Conservation (phyloP, 2,797 vertebrate genomes). For the Acanthurus lineatus region DNA sequence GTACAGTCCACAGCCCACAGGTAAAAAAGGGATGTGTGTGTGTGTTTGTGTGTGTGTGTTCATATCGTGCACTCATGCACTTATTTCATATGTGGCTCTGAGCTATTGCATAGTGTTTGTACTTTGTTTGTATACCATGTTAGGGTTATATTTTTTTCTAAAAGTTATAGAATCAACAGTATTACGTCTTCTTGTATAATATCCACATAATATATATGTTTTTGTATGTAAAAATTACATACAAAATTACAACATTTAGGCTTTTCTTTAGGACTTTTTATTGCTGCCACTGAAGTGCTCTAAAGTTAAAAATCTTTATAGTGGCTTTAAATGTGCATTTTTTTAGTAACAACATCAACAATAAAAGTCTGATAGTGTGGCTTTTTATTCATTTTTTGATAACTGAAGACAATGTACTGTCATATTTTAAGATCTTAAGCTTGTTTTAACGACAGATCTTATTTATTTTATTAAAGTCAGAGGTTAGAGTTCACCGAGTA, state of each 20-base stretch:
- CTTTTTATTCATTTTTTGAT: too few species aligned
- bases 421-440: too few species aligned
- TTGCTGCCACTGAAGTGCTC: too few species aligned
- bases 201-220: background rate
- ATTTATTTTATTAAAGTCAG: too few species aligned
- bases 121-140: too few species aligned
- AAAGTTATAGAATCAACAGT: background rate
- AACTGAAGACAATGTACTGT: too few species aligned
- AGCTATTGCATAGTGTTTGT: background rate
- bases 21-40: conserved; percentile 8
- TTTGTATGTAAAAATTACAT: too few species aligned
- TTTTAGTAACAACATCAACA: background rate
- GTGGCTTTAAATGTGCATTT: background rate
- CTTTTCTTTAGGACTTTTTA: too few species aligned
- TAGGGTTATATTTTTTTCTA: background rate
- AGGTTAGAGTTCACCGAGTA: background rate
- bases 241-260: too few species aligned
- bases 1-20: background rate
- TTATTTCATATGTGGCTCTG: background rate
- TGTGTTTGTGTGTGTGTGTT: background rate
- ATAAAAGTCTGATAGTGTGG: background rate
- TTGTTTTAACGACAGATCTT: too few species aligned
- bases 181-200: conserved; percentile 1
- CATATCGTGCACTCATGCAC: conserved; percentile 13
- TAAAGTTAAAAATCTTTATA: too few species aligned